Percentiles rank a stretch among this genome's conserved stretches.
These are phyloP conservation scores for Diabrotica undecimpunctata DNA, from an alignment of 1,140 invertebrate genomes.

Conservation along the genomic window DNA sequence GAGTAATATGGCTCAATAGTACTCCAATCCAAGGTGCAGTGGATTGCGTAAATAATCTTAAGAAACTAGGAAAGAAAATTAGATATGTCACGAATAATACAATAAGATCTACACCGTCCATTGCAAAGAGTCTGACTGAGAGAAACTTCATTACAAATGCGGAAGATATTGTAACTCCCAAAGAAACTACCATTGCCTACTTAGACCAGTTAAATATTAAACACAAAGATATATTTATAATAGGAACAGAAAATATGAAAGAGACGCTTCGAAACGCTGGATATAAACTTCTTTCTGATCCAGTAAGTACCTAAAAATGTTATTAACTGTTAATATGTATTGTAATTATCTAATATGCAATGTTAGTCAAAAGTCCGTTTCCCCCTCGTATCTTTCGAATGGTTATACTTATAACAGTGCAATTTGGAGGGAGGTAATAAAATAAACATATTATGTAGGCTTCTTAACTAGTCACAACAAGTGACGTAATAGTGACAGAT, in stretches of 20 bases:
- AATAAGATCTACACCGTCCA: constrained; percentile 17
- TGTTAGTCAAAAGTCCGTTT: no score
- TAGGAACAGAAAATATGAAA: constrained; percentile 28
- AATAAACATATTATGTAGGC: no score
- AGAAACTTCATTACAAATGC: constrained; percentile 23
- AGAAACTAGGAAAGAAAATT: constrained; percentile 37
- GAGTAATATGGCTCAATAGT: constrained; percentile 31
- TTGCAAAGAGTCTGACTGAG: constrained; percentile 25
- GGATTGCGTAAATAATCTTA: constrained; percentile 32
- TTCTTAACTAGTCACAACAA: no score
- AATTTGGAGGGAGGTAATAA: no score
- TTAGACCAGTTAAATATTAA: constrained; percentile 36
- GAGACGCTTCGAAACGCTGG: constrained; percentile 33
- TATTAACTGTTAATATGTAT: no score
- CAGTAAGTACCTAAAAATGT: constrained; percentile 5
- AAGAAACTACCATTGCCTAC: constrained; percentile 29
- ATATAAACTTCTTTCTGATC: constrained; percentile 15
- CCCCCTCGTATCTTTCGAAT: no score
- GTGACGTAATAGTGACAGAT: no score
- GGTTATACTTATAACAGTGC: no score
- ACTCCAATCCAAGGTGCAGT: constrained; percentile 31
- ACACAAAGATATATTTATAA: constrained; percentile 35
- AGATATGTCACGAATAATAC: constrained; percentile 42
- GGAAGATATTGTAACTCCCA: constrained; percentile 29
- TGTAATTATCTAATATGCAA: no score